Base-by-base conservation (phyloP, 2,888 invertebrate genomes). In the Brachypalpus laphriformis region DNA sequence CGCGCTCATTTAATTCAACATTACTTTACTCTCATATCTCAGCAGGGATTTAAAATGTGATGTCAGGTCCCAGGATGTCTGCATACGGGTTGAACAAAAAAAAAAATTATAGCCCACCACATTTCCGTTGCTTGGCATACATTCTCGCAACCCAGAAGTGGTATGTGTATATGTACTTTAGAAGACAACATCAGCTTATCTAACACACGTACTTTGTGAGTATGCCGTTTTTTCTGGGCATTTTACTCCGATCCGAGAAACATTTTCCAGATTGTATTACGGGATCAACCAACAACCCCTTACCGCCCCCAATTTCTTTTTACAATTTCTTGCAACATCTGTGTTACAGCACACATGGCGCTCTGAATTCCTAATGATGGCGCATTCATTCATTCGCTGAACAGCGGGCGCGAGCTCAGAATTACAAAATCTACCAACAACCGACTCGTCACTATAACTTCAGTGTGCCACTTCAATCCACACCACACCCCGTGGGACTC, bases 361-460 rank as follows among this genome's bases (percentile, higher is more conserved):
- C 42, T 16, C 72, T 74, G 72, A 74, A 63, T 74, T 63, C 51
- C 61, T 74, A 74, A 74, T 74, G 63, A 74, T 34, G 63, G 61
- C n/a, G n/a, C 42, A 54, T 72, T 72, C 61, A 72, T 72, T 72
- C 51, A 51, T 51, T 61, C 42, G n/a, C 28, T 40, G 51, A 51
- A 61, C 51, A 72, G 28, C 14, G 20, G 56, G 31, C 61, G 72
- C 63, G 51, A 74, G 72, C 42, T 54, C 51, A 22, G 63, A 74
- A 54, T 74, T 51, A 74, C 42, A 74, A 74, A 74, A 71, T 59
- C 37, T 25, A 14, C 45, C 56, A 16, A 14, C 51, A 63, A 9
- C 18, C 11, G 28, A 37, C n/a, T 56, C 16, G 25, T 40, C 40
- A 20, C 37, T 28, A 56, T 56, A 54, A 34, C 45, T 34, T 70